A percentile compares a stretch with the other conserved stretches of the same genome.
Evolutionary conservation across 2,113 vertebrate genomes (phyloP).

Genomic region (Tursiops truncatus): DNA sequence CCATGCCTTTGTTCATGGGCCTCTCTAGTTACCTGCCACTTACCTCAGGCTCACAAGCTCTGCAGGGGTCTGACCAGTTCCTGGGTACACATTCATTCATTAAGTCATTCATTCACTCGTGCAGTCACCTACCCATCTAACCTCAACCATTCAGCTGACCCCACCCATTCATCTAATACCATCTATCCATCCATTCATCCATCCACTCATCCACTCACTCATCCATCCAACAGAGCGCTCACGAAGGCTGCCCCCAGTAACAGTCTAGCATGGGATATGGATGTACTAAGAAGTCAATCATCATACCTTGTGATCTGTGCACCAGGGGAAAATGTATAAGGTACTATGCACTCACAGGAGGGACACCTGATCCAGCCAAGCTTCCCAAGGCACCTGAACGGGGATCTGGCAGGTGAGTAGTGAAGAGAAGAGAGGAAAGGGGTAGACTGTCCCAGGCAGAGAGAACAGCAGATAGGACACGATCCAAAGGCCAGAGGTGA

Average conservation of each 20-base stretch:
- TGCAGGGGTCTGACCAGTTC: neutral
- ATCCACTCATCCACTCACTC: neutral
- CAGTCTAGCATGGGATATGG: neutral
- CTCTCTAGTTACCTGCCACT: neutral
- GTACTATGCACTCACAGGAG: neutral
- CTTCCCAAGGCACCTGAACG: neutral
- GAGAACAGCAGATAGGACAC: neutral
- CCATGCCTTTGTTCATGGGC: neutral
- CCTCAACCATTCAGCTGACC: neutral
- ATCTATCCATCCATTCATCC: neutral
- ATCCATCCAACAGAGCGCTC: neutral
- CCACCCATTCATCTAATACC: neutral
- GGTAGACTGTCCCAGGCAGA: neutral
- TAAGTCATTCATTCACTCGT: neutral
- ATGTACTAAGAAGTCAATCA: neutral
- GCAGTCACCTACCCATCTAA: neutral
- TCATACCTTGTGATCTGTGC: neutral
- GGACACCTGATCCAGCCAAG: neutral
- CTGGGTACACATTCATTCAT: neutral
- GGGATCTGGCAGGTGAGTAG: neutral
- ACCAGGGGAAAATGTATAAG: neutral
- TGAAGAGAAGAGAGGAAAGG: neutral
- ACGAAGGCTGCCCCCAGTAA: neutral
- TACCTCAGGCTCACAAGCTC: neutral
- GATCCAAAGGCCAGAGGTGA: neutral